These are phyloP conservation scores for Manduca sexta DNA, from an alignment of 1,140 invertebrate genomes.

Conservation along the genomic window DNA sequence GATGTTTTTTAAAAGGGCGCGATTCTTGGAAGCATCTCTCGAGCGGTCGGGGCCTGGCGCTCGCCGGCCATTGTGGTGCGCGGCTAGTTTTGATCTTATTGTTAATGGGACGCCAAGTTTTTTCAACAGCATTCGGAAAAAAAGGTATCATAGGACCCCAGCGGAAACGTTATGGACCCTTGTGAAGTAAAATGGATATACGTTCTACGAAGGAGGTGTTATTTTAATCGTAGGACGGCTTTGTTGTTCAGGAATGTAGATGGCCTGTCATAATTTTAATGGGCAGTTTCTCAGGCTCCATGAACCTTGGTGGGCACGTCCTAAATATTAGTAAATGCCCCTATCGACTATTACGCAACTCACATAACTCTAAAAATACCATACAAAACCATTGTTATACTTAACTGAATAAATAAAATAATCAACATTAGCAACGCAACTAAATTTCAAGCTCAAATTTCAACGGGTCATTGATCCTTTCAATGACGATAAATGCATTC, in stretches of 20 bases:
- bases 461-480: no score
- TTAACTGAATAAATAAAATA: conserved; percentile 1
- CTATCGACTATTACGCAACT: no score
- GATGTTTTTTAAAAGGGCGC: conserved; percentile 60
- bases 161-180: conserved; percentile 68
- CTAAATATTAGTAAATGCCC: conserved; percentile 52
- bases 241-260: conserved; percentile 70
- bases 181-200: conserved; percentile 67
- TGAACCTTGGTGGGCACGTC: conserved; percentile 35
- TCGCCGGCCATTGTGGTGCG: conserved; percentile 62
- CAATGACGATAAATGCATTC: no score
- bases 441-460: no score
- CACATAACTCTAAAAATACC: no score
- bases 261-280: conserved; percentile 69
- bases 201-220: conserved; percentile 68
- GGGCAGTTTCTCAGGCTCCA: conserved; percentile 51
- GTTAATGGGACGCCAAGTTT: conserved; percentile 71
- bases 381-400: no score
- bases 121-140: conserved; percentile 59
- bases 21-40: conserved; percentile 61
- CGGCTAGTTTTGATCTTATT: conserved; percentile 73
- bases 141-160: conserved; percentile 67
- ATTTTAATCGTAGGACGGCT: conserved; percentile 66
- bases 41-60: conserved; percentile 63
- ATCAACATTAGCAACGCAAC: no score